A percentile compares a stretch with the other conserved stretches of the same genome.
Conservation (phyloP, 92 coral and sea anemone genomes). For the Zoanthus gigantus region DNA sequence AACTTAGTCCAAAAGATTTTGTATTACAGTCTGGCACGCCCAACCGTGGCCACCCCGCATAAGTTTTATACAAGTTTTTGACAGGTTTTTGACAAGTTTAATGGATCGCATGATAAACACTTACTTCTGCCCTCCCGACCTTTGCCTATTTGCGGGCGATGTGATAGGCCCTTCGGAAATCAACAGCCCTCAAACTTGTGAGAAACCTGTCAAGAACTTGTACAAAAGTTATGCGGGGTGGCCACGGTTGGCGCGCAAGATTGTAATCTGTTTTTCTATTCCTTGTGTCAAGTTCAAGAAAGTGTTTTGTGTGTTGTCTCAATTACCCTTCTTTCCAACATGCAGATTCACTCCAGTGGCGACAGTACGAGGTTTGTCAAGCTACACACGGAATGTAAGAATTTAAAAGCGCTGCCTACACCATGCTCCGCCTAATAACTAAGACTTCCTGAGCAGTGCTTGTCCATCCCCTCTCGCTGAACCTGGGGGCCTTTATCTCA, state of each 20-base stretch:
- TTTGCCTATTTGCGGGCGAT: conserved; percentile 17
- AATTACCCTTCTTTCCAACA: neutral
- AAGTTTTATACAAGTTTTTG: conserved; percentile 19
- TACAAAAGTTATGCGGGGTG: no score
- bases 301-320: neutral
- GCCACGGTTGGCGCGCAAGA: no score
- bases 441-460: neutral
- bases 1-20: no score
- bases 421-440: neutral
- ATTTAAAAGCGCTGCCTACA: conserved; percentile 20
- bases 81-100: conserved; percentile 11
- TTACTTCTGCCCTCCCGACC: conserved; percentile 11
- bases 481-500: neutral
- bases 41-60: no score
- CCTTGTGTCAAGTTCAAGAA: no score
- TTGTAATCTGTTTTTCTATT: no score
- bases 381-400: conserved; percentile 41
- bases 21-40: neutral
- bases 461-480: neutral
- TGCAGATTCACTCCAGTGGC: conserved; percentile 27
- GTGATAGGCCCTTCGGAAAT: conserved; percentile 12
- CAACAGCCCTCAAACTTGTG: no score
- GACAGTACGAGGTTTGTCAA: conserved; percentile 35
- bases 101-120: conserved; percentile 16
- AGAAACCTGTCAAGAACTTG: no score